Base-by-base conservation (phyloP, 1,140 invertebrate genomes). In the Macrobrachium rosenbergii region DNA sequence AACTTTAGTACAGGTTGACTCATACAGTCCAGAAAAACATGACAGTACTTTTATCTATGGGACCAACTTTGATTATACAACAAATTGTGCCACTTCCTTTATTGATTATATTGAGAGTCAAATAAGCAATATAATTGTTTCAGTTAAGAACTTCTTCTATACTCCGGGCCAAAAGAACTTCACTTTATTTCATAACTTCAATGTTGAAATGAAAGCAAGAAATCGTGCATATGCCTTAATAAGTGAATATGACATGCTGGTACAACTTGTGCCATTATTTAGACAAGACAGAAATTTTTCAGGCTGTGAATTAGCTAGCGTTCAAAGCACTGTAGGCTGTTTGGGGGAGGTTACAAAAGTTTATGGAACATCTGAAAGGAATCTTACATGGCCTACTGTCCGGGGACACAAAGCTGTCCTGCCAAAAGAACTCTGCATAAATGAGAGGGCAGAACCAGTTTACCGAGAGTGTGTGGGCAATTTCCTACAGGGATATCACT, bases 361-460 rank as follows among this genome's bases (percentile, higher is more conserved):
- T 12, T 17, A 69, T 2, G 63, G 45, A 5, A 72, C 21, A 2
- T 62, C 5, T 16, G 69, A 67, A 19, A 69, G 16, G 59, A 85
- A 85, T 60, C 80, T 89, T 14, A 82, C 82, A 19, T 89, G 83
- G 77, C 82, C 78, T 21, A 45, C 6, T 59, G 82, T 69, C 2
- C 17, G 12, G 5, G 75, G 52, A 2, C 45, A 59, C n/a, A 58
- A n/a, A 17, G 64, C 75, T 6, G 82, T 82, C 12, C 59, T 89
- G 63, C 83, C 88, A 14, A 64, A 82, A 37, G 88, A 89, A 59
- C 75, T 89, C 23, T 89, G 88, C 58, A 67, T 89, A n/a, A 85
- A 52, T 17, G 45, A 59, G 6, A 52, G 64, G 3, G 88, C 83
- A 19, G 63, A 82, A 11, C 88, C 84, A 63, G 84, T 89, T 14